phyloP scores from a whole-genome alignment of 2,113 vertebrate species.

The Empidonax traillii region DNA sequence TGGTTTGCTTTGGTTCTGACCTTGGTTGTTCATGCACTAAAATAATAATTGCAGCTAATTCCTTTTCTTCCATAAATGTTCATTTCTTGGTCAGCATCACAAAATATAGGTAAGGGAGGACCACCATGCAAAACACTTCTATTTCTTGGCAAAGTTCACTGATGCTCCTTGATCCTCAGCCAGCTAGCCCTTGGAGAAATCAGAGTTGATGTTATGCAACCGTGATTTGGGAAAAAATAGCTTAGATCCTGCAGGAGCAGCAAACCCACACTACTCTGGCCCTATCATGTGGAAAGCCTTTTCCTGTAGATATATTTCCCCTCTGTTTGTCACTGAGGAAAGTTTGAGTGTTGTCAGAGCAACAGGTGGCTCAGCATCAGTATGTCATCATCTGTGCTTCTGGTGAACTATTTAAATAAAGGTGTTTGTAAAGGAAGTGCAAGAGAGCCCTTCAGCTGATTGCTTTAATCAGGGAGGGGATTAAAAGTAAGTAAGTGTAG shows the following conservation, averaged over 20 bases:
- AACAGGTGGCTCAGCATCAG: not conserved
- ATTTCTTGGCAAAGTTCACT: not conserved
- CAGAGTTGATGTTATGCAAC: not conserved
- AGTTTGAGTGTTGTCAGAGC: not conserved
- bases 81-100: not conserved
- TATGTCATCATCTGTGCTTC: not conserved
- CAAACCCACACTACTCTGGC: not conserved
- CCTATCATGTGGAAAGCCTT: not conserved
- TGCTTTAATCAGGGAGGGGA: not conserved
- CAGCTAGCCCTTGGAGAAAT: not conserved
- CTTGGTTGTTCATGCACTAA: not conserved
- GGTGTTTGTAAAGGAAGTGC: not conserved
- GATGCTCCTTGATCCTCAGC: not conserved
- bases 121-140: not conserved
- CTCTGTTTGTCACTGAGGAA: not conserved
- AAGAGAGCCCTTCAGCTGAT: not conserved
- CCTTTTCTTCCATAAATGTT: not conserved
- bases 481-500: not conserved
- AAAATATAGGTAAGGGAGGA: not conserved
- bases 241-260: not conserved
- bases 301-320: not conserved
- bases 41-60: not conserved
- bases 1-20: slow-evolving; percentile 4
- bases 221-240: not conserved
- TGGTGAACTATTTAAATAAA: not conserved